Evolutionary conservation across 2,797 vertebrate genomes (phyloP), one percentile per base, ranked within the genome.

Genomic region (Steatocranus sp.): DNA sequence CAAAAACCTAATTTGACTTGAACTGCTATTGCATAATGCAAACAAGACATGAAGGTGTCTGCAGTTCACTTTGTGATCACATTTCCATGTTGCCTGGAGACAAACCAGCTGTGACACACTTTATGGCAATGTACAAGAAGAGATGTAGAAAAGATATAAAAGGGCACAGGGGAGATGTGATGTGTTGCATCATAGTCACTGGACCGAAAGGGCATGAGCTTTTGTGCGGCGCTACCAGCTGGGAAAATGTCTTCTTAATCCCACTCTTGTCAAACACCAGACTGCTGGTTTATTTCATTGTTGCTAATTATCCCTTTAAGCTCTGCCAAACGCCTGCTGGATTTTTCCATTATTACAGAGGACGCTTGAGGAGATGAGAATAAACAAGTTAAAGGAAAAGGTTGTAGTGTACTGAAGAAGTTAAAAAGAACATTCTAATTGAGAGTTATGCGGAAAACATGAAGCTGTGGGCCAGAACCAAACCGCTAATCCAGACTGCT

Each of bases 281-380:
- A 66, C 79, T 25, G n/a, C 86, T 91, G 87, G 81, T 92, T 92
- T 90, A 83, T 90, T 91, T 92, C 83, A 92, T 90, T 58, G 76
- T 25, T 81, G 41, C 50, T 90, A 90, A 92, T 84, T 91, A 90
- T 43, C 79, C 15, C 46, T 91, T 87, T 87, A 78, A 84, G 79
- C 48, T 78, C 86, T 79, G 88, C 87, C 84, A 89, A 86, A 80
- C n/a, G 36, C 49, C 78, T 75, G 75, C 81, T 82, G 80, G 83
- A 77, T 84, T 90, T 89, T 91, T 92, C 86, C 88, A 83, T 77
- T 75, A 46, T 83, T 83, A 70, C 38, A 46, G 38, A 73, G 34
- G 76, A 76, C 78, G 78, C 25, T 77, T 76, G n/a, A 58, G 32
- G 73, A 79, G 27, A 82, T 25, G 20, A 81, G 79, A 63, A 75